phyloP scores from a whole-genome alignment of 2,113 vertebrate species.

The Fukomys damarensis region DNA sequence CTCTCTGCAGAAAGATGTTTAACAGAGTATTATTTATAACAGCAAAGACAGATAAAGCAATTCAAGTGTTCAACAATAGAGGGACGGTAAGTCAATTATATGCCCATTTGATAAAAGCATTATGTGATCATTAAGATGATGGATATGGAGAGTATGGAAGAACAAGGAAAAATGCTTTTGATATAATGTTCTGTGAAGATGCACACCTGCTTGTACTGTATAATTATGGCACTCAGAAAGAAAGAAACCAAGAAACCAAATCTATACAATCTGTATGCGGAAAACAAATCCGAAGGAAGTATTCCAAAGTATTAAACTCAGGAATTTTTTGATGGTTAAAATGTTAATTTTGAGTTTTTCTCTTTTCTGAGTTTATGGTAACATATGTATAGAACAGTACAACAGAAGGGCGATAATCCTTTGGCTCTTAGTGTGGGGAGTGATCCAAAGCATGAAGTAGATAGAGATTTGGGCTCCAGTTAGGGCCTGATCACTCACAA shows the following conservation, averaged over 20 bases:
- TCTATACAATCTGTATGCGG: not conserved
- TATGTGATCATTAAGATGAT: not conserved
- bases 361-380: not conserved
- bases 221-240: not conserved
- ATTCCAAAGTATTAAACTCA: not conserved
- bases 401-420: not conserved
- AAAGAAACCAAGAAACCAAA: not conserved
- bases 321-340: not conserved
- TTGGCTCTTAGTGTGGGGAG: not conserved
- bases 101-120: constrained; percentile 3
- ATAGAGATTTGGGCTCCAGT: not conserved
- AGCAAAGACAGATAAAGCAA: not conserved
- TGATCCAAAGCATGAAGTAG: not conserved
- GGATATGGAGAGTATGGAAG: not conserved
- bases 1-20: not conserved
- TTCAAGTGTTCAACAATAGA: not conserved
- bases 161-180: not conserved
- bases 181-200: not conserved
- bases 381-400: not conserved
- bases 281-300: constrained; percentile 13
- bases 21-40: not conserved
- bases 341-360: not conserved
- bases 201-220: not conserved
- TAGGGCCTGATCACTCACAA: not conserved
- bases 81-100: not conserved